Evolutionary conservation across 2,113 vertebrate genomes (phyloP), one percentile per base, ranked within the genome.

Genomic region (Delphinapterus leucas): DNA sequence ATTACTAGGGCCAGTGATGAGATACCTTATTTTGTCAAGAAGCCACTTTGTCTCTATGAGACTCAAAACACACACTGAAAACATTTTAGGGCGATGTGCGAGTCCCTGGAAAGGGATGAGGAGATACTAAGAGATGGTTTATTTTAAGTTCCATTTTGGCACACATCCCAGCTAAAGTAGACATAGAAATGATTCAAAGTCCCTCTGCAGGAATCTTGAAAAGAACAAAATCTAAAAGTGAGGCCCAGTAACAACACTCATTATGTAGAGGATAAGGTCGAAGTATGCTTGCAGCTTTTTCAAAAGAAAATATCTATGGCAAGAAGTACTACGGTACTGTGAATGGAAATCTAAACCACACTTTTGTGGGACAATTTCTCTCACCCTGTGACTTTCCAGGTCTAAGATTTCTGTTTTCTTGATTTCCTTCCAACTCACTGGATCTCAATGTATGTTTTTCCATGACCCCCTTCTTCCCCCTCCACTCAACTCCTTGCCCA

Each of bases 101-200:
- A 41, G 38, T 41, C n/a, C 41, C n/a, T n/a, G 17, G 63, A 67
- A 95, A 58, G 14, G 63, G 58, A 85, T 74, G 58, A 87, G 68
- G 74, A 86, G 38, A 65, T 41, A 31, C 58, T 60, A 36, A 93
- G 49, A 95, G 25, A 36, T 28, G 41, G 41, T 33, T 97, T 74
- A 89, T 65, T 95, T 97, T 71, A 95, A 96, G 95, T 83, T 80
- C 88, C 31, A 83, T 95, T 90, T 77, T 91, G 80, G 55, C 38
- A 74, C 61, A 67, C 21, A 83, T 63, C 88, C 44, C 70, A 63
- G 55, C 38, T 53, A 36, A 68, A 21, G 20, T 2, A n/a, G 33
- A 85, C 88, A 95, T 6, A 33, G n/a, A 63, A 91, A 96, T 79
- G 60, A 90, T 76, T 80, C 65, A 89, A 80, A 95, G 84, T 53